phyloP scores from a whole-genome alignment of 2,797 vertebrate genomes.

The Macropus fuliginosus region DNA sequence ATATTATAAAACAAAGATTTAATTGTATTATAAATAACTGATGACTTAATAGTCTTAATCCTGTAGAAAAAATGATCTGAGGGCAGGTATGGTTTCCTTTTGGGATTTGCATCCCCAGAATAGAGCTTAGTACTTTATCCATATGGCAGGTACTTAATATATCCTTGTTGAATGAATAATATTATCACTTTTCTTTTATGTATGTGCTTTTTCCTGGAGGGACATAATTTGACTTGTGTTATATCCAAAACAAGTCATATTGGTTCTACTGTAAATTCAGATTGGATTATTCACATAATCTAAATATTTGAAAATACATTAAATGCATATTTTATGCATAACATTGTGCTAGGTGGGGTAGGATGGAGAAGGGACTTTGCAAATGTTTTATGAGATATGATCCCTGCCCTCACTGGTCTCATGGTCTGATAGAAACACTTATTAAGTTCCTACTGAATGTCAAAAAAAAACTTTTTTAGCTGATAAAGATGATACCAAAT shows the following conservation, averaged over 20 bases:
- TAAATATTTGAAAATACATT: background rate
- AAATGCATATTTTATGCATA: background rate
- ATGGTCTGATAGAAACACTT: background rate
- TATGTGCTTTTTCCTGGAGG: conserved; percentile 13
- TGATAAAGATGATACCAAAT: background rate
- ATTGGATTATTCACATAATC: conserved; percentile 44
- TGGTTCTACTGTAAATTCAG: conserved; percentile 36
- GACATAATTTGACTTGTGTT: conserved; percentile 44
- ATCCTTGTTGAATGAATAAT: background rate
- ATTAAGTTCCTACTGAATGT: background rate
- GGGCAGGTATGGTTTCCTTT: background rate
- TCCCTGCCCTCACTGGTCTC: background rate
- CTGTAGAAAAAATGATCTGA: background rate
- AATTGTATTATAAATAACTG: conserved; percentile 2
- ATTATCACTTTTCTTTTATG: conserved; percentile 39
- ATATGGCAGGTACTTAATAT: background rate
- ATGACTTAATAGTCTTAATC: background rate
- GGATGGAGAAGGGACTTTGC: background rate
- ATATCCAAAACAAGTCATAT: background rate
- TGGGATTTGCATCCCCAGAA: background rate
- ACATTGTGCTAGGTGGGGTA: background rate
- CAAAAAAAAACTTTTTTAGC: background rate
- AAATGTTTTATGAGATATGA: background rate
- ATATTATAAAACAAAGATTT: conserved; percentile 40
- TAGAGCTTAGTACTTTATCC: background rate